Base-by-base conservation (phyloP, 2,797 vertebrate genomes). In the Sebastes taczanowskii region DNA sequence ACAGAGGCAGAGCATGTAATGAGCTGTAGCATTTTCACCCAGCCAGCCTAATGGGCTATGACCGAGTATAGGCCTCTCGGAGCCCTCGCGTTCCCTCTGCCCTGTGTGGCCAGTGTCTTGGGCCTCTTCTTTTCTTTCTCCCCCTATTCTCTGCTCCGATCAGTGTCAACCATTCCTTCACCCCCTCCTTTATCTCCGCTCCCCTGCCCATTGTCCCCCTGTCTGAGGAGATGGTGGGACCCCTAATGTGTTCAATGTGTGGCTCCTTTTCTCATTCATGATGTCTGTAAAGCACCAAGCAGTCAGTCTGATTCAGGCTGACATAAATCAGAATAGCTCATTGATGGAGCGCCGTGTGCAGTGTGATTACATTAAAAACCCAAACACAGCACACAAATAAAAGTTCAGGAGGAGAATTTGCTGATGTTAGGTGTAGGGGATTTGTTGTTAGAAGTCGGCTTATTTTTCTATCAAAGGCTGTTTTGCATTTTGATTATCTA, bases 1-100 rank as follows among this genome's bases (percentile, higher is more conserved):
- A 94, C 95, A 94, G 93, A 95, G 94, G 94, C 94, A 94, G 91
- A 94, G 93, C 94, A 94, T 94, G 95, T 96, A 96, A 96, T 95
- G 94, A 96, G 95, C 94, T 95, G 94, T 89, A 95, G 95, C 93
- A 77, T 92, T 93, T 91, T 89, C 90, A 93, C 90, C 92, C 87
- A 88, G 92, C 92, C 88, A 85, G 93, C 90, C 91, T 96, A 95
- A 96, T 96, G 95, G 94, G 86, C 92, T 96, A 92, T 95, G 94
- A 95, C 95, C 88, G 67, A 93, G 87, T 87, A 59, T 81, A 89
- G 92, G 88, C 90, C 92, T 94, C 86, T 81, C 78, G 67, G 77
- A 91, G 83, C 74, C 90, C 82, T 81, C 69, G 25, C 64, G 55
- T 53, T 90, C 92, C 87, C 87, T 58, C 67, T 91, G 91, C 91